A percentile compares a stretch with the other conserved stretches of the same genome.
Evolutionary conservation across 64 coral and sea anemone species (phyloP).

Genomic region (Astreopora myriophthalma): DNA sequence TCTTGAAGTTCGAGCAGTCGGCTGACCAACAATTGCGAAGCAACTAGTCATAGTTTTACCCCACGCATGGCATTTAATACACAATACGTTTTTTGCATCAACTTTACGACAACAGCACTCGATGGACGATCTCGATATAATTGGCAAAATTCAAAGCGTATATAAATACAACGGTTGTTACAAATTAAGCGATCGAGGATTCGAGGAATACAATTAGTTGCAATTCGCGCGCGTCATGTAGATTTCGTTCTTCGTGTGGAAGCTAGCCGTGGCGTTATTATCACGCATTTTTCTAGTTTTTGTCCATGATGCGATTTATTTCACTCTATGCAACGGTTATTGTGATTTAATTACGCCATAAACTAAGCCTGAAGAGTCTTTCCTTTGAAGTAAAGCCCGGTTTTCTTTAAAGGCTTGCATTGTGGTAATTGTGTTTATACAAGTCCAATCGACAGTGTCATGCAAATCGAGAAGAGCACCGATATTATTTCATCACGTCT

Average conservation of each 20-base stretch:
- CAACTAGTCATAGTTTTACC: not conserved
- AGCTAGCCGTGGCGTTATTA: not conserved
- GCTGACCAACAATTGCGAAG: not conserved
- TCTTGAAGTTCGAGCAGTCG: not conserved
- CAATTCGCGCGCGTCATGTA: not conserved
- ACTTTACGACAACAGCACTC: not conserved
- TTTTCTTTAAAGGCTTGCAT: not conserved
- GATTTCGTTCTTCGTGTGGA: not conserved
- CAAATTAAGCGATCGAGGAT: not conserved
- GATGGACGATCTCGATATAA: constrained; percentile 5
- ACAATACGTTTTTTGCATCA: not conserved
- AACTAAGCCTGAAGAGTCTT: not conserved
- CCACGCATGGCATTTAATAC: not conserved
- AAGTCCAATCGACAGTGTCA: not conserved
- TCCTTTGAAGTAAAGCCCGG: not conserved
- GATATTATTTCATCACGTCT: not conserved
- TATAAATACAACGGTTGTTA: not conserved
- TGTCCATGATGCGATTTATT: not conserved
- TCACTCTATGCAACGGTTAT: not conserved
- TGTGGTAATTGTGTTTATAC: constrained; percentile 14
- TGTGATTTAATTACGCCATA: not conserved
- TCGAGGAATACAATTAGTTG: not conserved
- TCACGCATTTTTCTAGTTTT: not conserved
- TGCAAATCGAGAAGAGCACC: not conserved
- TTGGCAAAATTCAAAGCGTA: not conserved